Percentiles rank a stretch among this genome's conserved stretches.
phyloP scores from a whole-genome alignment of 2,797 vertebrate genomes.

The Acipenser transmontanus region DNA sequence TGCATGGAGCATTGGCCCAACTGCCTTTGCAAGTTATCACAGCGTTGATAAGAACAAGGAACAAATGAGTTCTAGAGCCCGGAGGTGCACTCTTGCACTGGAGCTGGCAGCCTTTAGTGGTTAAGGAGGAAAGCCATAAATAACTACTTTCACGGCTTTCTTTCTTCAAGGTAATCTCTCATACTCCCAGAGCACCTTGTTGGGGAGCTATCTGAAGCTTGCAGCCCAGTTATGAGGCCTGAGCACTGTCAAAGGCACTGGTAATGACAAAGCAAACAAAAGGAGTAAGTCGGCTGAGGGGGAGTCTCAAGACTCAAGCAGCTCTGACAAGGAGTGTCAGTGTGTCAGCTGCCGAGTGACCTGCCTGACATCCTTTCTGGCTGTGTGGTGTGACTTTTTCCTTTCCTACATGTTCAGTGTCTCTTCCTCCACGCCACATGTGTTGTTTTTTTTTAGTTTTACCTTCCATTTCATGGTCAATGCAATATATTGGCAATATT shows the following conservation, averaged over 20 bases:
- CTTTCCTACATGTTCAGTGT: background rate
- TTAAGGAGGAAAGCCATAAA: background rate
- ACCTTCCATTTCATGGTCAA: no score
- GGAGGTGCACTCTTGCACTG: background rate
- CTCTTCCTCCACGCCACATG: background rate
- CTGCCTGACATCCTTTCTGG: background rate
- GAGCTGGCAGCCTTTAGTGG: background rate
- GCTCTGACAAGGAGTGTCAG: background rate
- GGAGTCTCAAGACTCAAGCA: background rate
- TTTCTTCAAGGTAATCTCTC: background rate
- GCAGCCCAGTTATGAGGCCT: background rate
- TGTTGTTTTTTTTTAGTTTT: no score
- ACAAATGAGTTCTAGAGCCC: no score
- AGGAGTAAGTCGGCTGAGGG: background rate
- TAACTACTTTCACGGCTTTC: background rate
- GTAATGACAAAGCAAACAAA: conserved; percentile 1
- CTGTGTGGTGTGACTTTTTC: background rate
- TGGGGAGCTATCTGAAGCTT: background rate
- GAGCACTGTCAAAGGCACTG: background rate
- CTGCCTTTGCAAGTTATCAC: no score
- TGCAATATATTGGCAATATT: no score
- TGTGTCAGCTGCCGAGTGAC: background rate
- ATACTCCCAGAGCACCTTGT: background rate
- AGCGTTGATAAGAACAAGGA: no score
- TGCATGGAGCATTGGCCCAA: no score